phyloP scores from a whole-genome alignment of 2,797 vertebrate genomes.

The Odontamblyopus rebecca region DNA sequence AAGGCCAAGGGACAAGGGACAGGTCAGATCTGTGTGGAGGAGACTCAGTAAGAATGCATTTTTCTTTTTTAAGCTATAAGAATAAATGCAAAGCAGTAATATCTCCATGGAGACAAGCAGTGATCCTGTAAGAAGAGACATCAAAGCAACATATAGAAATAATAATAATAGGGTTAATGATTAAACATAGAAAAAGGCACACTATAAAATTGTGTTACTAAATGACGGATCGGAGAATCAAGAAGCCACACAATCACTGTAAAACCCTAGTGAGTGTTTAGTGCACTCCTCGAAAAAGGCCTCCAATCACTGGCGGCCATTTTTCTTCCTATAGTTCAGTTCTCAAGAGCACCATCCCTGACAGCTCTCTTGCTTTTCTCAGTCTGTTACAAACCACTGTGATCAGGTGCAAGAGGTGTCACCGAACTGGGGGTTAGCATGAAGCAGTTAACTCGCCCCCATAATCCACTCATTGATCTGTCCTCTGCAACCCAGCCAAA shows the following conservation, averaged over 20 bases:
- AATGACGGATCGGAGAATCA: background rate
- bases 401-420: slow-evolving; percentile 36
- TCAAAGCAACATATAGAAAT: too few relatives aligned
- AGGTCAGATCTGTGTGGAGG: too few relatives aligned
- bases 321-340: background rate
- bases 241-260: background rate
- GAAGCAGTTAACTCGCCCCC: slow-evolving; percentile 48
- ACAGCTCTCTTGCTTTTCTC: slow-evolving; percentile 19
- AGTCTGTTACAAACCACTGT: slow-evolving; percentile 12
- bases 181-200: too few relatives aligned
- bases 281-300: background rate
- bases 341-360: slow-evolving; percentile 10
- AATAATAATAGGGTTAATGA: too few relatives aligned
- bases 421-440: slow-evolving; percentile 14
- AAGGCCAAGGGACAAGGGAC: too few relatives aligned
- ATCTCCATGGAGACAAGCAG: too few relatives aligned
- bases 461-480: slow-evolving; percentile 73
- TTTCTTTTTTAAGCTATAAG: too few relatives aligned
- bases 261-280: background rate
- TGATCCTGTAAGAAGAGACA: too few relatives aligned
- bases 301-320: background rate
- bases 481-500: slow-evolving; percentile 37
- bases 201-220: background rate
- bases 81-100: too few relatives aligned
- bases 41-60: too few relatives aligned